Percentiles rank a stretch among this genome's conserved stretches.
These are phyloP conservation scores for Delia radicum DNA, from an alignment of 1,140 invertebrate species.

Conservation along the genomic window DNA sequence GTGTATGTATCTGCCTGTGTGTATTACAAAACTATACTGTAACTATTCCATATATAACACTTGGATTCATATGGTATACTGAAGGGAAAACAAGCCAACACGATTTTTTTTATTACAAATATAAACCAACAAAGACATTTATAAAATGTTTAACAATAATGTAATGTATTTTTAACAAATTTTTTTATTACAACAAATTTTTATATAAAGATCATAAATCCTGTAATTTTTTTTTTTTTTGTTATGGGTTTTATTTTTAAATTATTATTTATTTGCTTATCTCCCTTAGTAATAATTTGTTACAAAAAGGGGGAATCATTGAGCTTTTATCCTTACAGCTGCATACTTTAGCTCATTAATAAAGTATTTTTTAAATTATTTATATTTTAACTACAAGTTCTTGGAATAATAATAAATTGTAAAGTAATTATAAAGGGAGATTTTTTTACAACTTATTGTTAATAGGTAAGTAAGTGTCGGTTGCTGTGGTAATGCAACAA, in stretches of 20 bases:
- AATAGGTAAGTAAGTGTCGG: neutral
- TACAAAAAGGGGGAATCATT: neutral
- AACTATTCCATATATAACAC: neutral
- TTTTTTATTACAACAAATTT: neutral
- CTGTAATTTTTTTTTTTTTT: neutral
- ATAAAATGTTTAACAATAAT: neutral
- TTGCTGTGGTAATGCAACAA: slow-evolving; percentile 2
- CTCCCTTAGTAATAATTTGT: neutral
- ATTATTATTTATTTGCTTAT: neutral
- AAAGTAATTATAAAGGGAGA: neutral
- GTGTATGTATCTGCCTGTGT: neutral
- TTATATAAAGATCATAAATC: neutral
- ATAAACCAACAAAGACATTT: neutral
- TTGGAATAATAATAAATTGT: neutral
- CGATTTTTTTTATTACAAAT: too few relatives aligned
- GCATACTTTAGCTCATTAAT: slow-evolving; percentile 5
- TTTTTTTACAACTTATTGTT: neutral
- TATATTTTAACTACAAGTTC: neutral
- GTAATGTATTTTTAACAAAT: neutral
- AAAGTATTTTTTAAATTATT: slow-evolving; percentile 19
- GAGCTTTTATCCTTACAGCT: neutral
- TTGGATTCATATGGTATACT: neutral
- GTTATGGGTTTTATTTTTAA: neutral
- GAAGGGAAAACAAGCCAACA: neutral
- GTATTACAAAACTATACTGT: neutral